A percentile compares a stretch with the other conserved stretches of the same genome.
Conservation (phyloP, 2,113 vertebrate species). For the Sardina pilchardus region DNA sequence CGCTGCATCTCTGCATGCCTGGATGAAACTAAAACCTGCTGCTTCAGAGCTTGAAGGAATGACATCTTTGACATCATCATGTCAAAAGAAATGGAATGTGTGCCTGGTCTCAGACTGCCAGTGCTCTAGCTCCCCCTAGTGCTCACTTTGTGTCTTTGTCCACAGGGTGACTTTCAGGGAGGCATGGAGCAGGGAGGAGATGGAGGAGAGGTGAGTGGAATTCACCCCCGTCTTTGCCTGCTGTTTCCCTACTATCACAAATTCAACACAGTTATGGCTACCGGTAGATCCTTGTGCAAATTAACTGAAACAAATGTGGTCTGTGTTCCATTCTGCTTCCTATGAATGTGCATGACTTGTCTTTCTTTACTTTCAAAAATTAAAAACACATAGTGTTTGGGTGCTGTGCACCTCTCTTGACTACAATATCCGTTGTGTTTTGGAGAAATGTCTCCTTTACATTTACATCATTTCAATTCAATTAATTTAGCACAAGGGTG, state of each 20-base stretch:
- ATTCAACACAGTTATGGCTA: background rate
- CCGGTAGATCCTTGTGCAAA: no score
- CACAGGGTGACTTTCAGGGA: slow-evolving; percentile 72
- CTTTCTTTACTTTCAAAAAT: no score
- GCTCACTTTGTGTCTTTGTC: slow-evolving; percentile 16
- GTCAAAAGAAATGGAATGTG: background rate
- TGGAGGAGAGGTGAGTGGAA: slow-evolving; percentile 70
- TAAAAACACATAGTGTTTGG: no score
- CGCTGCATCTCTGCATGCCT: slow-evolving; percentile 39
- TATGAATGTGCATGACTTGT: no score
- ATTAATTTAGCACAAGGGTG: no score
- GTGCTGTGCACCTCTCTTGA: no score
- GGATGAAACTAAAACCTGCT: slow-evolving; percentile 16
- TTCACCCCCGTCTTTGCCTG: background rate
- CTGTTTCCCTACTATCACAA: background rate
- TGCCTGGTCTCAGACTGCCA: background rate
- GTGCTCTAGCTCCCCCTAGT: slow-evolving; percentile 4
- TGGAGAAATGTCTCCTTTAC: no score
- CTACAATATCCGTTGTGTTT: no score
- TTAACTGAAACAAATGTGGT: no score
- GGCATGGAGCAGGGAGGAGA: slow-evolving; percentile 71
- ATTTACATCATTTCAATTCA: no score
- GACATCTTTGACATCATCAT: background rate
- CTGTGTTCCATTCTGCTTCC: no score
- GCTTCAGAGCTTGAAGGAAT: slow-evolving; percentile 12